These are phyloP conservation scores for Chloroceryle aenea DNA, from an alignment of 2,113 vertebrate species.

Conservation along the genomic window DNA sequence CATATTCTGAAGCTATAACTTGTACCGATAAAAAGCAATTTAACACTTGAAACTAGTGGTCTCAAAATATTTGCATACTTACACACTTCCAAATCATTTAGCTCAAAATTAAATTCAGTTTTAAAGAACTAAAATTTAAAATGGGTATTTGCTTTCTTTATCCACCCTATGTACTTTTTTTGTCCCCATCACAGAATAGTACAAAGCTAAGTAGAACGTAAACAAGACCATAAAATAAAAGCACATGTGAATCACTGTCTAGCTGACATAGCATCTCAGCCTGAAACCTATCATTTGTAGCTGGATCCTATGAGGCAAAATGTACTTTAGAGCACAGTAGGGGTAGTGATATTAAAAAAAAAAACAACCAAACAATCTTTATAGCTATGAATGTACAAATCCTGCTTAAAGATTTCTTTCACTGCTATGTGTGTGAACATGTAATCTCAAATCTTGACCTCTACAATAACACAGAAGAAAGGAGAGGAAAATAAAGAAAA, in stretches of 20 bases:
- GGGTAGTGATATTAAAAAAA: neutral
- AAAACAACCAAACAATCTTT: neutral
- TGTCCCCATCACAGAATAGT: neutral
- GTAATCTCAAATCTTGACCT: neutral
- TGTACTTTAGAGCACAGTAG: neutral
- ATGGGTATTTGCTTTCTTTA: neutral
- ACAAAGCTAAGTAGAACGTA: neutral
- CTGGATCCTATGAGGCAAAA: neutral
- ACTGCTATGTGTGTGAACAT: neutral
- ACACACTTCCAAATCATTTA: neutral
- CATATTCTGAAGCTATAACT: neutral
- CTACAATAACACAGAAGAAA: neutral
- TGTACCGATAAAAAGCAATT: neutral
- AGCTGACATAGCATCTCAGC: neutral
- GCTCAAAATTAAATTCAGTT: neutral
- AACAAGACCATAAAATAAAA: conserved; percentile 8
- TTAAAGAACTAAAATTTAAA: neutral
- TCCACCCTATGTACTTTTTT: neutral
- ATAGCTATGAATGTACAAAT: neutral
- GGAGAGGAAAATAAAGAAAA: neutral
- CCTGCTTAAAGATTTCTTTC: neutral
- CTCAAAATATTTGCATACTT: neutral
- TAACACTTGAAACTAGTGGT: neutral
- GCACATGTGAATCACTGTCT: neutral
- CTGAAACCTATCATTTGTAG: neutral